Conservation (phyloP, 37 sponge, comb jelly and placozoan genomes). For the Halichondria panicea region DNA sequence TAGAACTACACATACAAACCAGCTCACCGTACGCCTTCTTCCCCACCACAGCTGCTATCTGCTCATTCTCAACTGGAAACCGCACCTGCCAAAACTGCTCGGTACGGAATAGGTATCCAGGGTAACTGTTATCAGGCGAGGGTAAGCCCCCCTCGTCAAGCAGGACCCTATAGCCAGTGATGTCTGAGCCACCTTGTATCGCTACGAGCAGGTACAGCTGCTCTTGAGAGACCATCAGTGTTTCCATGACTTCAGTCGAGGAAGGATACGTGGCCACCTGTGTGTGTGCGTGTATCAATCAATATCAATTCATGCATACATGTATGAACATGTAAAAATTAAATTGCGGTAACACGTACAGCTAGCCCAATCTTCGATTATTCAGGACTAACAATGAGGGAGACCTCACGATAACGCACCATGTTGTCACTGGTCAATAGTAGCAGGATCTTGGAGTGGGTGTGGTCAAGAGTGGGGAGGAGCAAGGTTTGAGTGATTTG, state of each 20-base stretch:
- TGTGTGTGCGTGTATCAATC: neutral
- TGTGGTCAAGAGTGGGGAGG: slow-evolving; percentile 56
- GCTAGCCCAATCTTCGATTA: no score
- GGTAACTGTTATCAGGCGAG: neutral
- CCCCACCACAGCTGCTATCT: neutral
- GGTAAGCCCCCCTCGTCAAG: no score
- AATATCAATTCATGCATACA: no score
- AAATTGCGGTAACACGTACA: no score
- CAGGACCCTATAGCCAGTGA: slow-evolving; percentile 17
- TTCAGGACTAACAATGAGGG: no score
- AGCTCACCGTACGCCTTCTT: slow-evolving; percentile 4
- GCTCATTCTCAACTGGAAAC: slow-evolving; percentile 5
- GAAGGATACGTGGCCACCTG: slow-evolving; percentile 25
- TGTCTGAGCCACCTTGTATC: neutral
- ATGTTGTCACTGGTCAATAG: slow-evolving; percentile 34
- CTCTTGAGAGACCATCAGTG: neutral
- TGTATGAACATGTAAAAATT: no score
- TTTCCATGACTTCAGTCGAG: slow-evolving; percentile 13
- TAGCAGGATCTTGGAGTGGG: slow-evolving; percentile 56
- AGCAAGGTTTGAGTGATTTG: slow-evolving; percentile 47
- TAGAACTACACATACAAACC: no score
- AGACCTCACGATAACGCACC: no score
- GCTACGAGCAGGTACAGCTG: slow-evolving; percentile 24
- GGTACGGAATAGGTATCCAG: neutral
- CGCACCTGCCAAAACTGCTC: slow-evolving; percentile 13